These are phyloP conservation scores for Ephydatia muelleri DNA, from an alignment of 37 sponge, comb jelly and placozoan genomes.

Conservation along the genomic window DNA sequence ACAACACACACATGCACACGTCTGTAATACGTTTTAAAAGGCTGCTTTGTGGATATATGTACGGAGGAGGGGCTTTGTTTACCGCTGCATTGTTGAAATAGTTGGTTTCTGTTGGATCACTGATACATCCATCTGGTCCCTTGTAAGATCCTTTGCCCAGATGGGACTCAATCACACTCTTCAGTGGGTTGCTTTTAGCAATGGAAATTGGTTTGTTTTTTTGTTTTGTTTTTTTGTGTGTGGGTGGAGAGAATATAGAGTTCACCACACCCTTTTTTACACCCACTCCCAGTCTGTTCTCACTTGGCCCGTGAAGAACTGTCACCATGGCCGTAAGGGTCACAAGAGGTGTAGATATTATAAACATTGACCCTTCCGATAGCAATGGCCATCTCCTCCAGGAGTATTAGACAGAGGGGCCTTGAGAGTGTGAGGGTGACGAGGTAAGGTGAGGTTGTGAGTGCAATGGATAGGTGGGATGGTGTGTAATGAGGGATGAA, in stretches of 20 bases:
- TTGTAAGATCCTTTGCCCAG: background rate
- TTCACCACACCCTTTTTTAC: no score
- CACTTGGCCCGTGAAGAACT: background rate
- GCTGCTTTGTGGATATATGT: no score
- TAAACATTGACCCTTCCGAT: slow-evolving; percentile 68
- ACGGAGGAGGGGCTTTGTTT: no score
- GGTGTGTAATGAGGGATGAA: no score
- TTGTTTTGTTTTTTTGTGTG: no score
- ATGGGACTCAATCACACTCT: slow-evolving; percentile 5
- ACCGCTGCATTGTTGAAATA: slow-evolving; percentile 58
- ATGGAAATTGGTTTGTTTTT: no score
- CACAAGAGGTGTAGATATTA: slow-evolving; percentile 62
- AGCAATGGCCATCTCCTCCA: slow-evolving; percentile 26
- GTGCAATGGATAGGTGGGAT: no score
- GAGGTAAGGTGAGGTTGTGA: no score
- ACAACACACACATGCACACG: no score
- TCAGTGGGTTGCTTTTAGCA: slow-evolving; percentile 46
- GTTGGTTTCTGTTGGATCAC: slow-evolving; percentile 46
- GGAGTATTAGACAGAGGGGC: slow-evolving; percentile 13
- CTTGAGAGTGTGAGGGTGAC: no score
- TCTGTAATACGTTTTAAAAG: no score
- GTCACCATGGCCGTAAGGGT: background rate
- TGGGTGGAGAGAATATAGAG: no score
- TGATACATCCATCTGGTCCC: slow-evolving; percentile 60
- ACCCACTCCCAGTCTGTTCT: background rate